Evolutionary conservation across 2,888 invertebrate species (phyloP), one percentile per base, ranked within the genome.

Genomic region (Zaprionus obscuricornis): DNA sequence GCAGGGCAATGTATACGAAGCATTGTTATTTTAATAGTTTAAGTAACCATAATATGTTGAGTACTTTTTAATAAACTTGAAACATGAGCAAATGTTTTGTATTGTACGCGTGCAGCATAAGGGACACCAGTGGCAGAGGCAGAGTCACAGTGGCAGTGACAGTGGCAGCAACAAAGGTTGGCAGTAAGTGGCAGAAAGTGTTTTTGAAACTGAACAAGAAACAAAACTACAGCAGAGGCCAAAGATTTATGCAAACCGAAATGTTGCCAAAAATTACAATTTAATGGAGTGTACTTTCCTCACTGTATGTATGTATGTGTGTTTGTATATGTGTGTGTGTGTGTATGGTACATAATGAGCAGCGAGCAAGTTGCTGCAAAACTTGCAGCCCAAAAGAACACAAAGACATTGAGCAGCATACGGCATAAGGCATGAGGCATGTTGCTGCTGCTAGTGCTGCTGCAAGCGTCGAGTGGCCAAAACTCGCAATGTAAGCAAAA

Each of bases 201-300:
- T n/a, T n/a, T n/a, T n/a, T n/a, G n/a, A 3, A 26, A 31, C 47
- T n/a, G 17, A 20, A 36, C 31, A 42, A 51, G 31, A 16, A 34
- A 36, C 46, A 64, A 60, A 63, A 62, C 66, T 62, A 45, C 68
- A 68, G 52, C 50, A 52, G 40, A 36, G 42, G 45, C 60, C 46
- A 75, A n/a, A 82, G 85, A 83, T 87, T 87, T 87, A 87, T 87
- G 85, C 79, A 74, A 74, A 74, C 78, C 85, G 56, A 85, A 85
- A 85, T 86, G 74, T 82, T 85, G 83, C 74, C 88, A 85, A 87
- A 87, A 88, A 87, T 88, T 87, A 88, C 88, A 85, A 86, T 87
- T 88, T 88, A 87, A 88, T 87, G 85, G 75, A 86, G 79, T 82
- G 71, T 74, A 82, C 66, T 46, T 40, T 39, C 34, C 40, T 50